A percentile compares a stretch with the other conserved stretches of the same genome.
These are phyloP conservation scores for Acyrthosiphon pisum DNA, from an alignment of 1,140 invertebrate species.

Conservation along the genomic window DNA sequence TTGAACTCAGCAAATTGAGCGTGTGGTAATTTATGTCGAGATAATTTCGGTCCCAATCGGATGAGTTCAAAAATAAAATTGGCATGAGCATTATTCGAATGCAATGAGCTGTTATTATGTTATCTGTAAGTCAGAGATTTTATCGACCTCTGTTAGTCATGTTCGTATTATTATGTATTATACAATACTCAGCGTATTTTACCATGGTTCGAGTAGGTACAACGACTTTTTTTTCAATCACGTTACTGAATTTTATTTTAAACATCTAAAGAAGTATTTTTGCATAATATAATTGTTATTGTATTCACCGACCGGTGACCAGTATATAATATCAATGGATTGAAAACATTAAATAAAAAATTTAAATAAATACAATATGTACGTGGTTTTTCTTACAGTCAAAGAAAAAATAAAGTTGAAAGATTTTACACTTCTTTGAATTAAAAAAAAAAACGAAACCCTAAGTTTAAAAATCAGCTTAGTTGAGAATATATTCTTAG, in stretches of 20 bases:
- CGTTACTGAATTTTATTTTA: background rate
- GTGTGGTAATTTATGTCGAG: too few relatives aligned
- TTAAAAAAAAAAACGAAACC: background rate
- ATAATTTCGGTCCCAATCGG: too few relatives aligned
- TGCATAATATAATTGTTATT: background rate
- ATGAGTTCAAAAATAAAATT: too few relatives aligned
- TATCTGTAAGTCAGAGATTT: background rate
- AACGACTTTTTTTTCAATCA: background rate
- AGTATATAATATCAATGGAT: background rate
- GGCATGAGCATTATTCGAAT: too few relatives aligned
- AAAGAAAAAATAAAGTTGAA: background rate
- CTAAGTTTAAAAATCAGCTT: background rate
- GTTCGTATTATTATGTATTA: too few relatives aligned
- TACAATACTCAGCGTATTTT: background rate
- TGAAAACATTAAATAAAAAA: background rate
- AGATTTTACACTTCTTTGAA: background rate
- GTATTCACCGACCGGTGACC: rapidly evolving
- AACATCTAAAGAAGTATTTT: background rate
- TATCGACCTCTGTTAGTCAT: background rate
- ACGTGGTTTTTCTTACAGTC: background rate
- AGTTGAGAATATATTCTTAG: background rate
- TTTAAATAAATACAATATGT: background rate
- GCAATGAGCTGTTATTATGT: background rate
- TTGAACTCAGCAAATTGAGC: too few relatives aligned
- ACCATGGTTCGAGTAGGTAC: background rate